Base-by-base conservation (phyloP, 2,888 invertebrate species). In the Eudemis profundana region DNA sequence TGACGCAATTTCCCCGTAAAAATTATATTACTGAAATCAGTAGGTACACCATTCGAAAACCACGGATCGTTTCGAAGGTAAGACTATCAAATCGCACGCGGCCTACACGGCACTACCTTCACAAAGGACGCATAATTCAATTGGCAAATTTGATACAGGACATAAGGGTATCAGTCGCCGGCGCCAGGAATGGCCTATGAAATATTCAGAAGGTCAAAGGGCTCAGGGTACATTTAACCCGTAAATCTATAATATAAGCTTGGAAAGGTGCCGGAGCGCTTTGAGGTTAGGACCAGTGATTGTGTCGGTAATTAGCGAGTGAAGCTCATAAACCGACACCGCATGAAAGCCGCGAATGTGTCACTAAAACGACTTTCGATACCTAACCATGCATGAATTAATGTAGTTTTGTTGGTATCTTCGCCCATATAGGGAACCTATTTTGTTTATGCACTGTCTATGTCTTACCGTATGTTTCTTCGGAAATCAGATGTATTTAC, bases 171-270 rank as follows among this genome's bases (percentile, higher is more conserved):
- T 60, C 63, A 40, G 40, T 53, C 53, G 29, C 17, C 17, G 47
- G 60, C 64, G 68, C 57, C 66, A 65, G 63, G 33, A 63, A 69
- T 67, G 68, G 64, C 59, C 54, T 68, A 75, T 83, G 75, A 81
- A 82, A 83, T 81, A 84, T 85, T 84, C 81, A 83, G 75, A 75
- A 74, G 79, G 71, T 62, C 70, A 67, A 71, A 73, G 75, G 74
- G 72, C 72, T 69, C 70, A 72, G 63, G 63, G 63, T 57, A 51
- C 64, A 51, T 59, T 64, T 50, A 57, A 57, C 64, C 57, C 51
- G 57, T 59, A 79, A 83, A 84, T 84, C 83, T 84, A 83, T 84
- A 56, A 63, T 63, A 57, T 57, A 64, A 59, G 17, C 17, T 56
- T 56, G 10, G 29, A 56, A 54, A 42, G 54, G 54, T 54, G 33